A percentile compares a stretch with the other conserved stretches of the same genome.
Evolutionary conservation across 2,113 vertebrate species (phyloP).

Genomic region (Montifringilla adamsi): DNA sequence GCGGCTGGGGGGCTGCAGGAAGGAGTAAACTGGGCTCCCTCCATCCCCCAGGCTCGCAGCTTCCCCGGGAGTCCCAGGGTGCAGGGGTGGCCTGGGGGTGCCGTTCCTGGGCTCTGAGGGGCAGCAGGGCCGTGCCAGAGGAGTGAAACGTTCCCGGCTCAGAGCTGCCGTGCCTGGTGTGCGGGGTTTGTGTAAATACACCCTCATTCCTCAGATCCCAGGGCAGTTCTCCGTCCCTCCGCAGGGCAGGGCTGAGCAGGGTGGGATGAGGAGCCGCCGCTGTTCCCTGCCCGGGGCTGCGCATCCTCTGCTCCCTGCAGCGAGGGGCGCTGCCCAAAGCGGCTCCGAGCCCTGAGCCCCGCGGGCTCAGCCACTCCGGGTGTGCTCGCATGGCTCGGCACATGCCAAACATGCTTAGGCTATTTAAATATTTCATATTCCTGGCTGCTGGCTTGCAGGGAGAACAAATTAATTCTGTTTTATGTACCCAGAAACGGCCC

Average conservation of each 20-base stretch:
- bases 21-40: background rate
- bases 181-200: accelerated
- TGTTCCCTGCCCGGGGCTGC: accelerated
- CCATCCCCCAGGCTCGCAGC: background rate
- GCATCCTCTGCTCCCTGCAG: background rate
- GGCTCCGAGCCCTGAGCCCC: accelerated
- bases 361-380: background rate
- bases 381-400: background rate
- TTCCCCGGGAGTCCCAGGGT: accelerated
- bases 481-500: slow-evolving; percentile 27
- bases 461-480: slow-evolving; percentile 47
- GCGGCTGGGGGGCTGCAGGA: background rate
- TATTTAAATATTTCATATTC: slow-evolving; percentile 45
- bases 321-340: background rate
- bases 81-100: accelerated
- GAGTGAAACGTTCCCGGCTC: background rate
- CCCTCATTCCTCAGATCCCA: background rate
- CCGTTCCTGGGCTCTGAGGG: background rate
- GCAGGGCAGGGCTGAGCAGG: background rate
- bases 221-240: background rate
- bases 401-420: background rate
- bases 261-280: accelerated
- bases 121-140: background rate
- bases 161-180: background rate
- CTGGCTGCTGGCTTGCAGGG: slow-evolving; percentile 26